Base-by-base conservation (phyloP, 2,888 invertebrate species). In the Aethes cnicana region DNA sequence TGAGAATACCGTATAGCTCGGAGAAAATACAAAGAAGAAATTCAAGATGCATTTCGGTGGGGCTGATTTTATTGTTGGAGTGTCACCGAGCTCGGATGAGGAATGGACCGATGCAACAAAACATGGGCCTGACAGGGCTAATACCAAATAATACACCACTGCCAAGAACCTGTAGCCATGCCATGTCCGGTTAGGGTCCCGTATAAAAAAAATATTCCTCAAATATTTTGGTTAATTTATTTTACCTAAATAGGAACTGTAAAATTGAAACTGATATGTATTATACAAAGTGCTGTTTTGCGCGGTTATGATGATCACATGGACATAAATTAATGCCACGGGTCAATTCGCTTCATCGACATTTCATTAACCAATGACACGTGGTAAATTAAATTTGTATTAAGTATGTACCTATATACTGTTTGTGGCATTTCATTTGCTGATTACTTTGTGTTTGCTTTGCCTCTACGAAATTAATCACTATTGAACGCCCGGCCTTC, bases 341-440 rank as follows among this genome's bases (percentile, higher is more conserved):
- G 46, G 7, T 63, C 53, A 58, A 64, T 55, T 57, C 69, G 72
- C 71, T 69, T 65, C 55, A 58, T 57, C 62, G 62, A 64, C 64
- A 61, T 63, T n/a, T 67, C 65, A 72, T 75, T 66, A 64, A 67
- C 66, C 66, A 64, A 66, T 68, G 69, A 68, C 57, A 58, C 55
- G 62, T 57, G 54, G 53, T 55, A 53, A 58, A 59, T 59, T 62
- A 56, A 55, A 60, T 59, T 54, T 46, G 54, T 53, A 47, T 54
- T 18, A 49, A 50, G 44, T 42, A 57, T 53, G 53, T n/a, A n/a
- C n/a, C n/a, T n/a, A n/a, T n/a, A n/a, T n/a, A n/a, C n/a, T n/a
- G n/a, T 62, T 58, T 63, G 56, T 57, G 55, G 56, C 47, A 49
- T 44, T 49, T 48, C 55, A 57, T 54, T 57, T 52, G 39, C n/a